phyloP scores from a whole-genome alignment of 2,113 vertebrate species.

The Rhizomys pruinosus region DNA sequence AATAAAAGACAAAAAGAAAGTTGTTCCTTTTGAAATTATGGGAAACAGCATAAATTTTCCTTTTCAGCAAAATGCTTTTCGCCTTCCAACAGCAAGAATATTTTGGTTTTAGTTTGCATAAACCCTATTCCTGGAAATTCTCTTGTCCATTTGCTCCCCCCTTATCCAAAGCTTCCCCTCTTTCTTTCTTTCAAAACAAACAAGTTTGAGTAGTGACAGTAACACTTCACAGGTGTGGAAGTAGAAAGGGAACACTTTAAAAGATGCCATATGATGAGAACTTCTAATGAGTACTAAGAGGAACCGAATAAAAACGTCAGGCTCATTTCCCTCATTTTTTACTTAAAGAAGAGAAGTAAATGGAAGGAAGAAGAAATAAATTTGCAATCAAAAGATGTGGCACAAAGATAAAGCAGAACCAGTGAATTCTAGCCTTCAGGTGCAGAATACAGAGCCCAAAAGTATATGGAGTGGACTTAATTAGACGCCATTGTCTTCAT shows the following conservation, averaged over 20 bases:
- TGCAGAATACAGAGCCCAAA: slow-evolving; percentile 48
- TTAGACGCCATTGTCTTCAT: slow-evolving; percentile 66
- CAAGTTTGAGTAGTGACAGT: background rate
- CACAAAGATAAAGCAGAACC: slow-evolving; percentile 39
- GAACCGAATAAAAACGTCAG: slow-evolving; percentile 61
- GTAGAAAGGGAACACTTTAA: slow-evolving; percentile 24
- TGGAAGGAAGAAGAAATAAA: slow-evolving; percentile 70
- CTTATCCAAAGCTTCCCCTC: background rate
- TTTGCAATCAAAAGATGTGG: slow-evolving; percentile 69
- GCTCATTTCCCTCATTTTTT: slow-evolving; percentile 76
- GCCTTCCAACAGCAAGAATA: background rate
- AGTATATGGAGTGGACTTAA: slow-evolving; percentile 59
- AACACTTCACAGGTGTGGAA: slow-evolving; percentile 58
- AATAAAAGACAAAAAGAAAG: background rate
- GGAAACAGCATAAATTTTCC: background rate
- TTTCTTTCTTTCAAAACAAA: slow-evolving; percentile 61
- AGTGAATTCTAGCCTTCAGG: slow-evolving; percentile 69
- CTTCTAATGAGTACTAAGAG: slow-evolving; percentile 38
- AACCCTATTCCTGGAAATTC: background rate
- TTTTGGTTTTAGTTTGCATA: background rate
- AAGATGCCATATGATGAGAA: background rate
- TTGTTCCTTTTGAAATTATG: background rate
- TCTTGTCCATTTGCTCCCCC: background rate
- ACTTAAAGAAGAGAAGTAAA: slow-evolving; percentile 79
- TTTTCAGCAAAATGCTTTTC: background rate